Evolutionary conservation across 2,888 invertebrate genomes (phyloP).

Genomic region (Plebejus argus): DNA sequence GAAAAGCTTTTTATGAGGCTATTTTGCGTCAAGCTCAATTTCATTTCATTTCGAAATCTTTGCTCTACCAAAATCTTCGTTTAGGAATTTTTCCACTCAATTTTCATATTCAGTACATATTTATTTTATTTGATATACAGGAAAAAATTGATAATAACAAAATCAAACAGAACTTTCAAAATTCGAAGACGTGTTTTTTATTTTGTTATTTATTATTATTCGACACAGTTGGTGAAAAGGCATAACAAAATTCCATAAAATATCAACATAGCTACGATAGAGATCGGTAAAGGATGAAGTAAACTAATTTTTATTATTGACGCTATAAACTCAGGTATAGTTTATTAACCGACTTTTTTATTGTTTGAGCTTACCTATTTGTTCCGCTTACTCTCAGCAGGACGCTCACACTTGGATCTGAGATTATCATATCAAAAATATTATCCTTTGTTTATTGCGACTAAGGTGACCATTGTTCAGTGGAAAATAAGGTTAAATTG

Average conservation of each 20-base stretch:
- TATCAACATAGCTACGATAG: not conserved
- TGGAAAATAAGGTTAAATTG: not conserved
- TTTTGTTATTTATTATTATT: not conserved
- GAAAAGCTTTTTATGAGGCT: constrained; percentile 12
- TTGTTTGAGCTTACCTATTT: constrained; percentile 55
- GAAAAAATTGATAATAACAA: not conserved
- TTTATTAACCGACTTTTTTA: too few relatives aligned
- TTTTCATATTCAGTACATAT: not conserved
- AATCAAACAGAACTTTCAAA: not conserved
- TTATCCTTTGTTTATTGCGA: constrained; percentile 41
- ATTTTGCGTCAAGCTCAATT: constrained; percentile 20
- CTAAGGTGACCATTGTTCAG: constrained; percentile 46
- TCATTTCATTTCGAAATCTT: constrained; percentile 5
- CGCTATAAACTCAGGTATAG: constrained; percentile 20
- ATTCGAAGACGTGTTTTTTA: not conserved
- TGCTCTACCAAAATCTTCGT: not conserved
- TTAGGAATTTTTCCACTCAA: not conserved
- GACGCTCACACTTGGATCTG: constrained; percentile 73
- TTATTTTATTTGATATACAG: not conserved
- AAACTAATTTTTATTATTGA: constrained; percentile 26
- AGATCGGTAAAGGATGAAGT: constrained; percentile 9
- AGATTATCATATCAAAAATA: constrained; percentile 69
- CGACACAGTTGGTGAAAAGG: not conserved
- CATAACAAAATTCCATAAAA: not conserved
- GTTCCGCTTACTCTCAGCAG: constrained; percentile 75